These are phyloP conservation scores for Burhinus oedicnemus DNA, from an alignment of 2,113 vertebrate species.

Conservation along the genomic window DNA sequence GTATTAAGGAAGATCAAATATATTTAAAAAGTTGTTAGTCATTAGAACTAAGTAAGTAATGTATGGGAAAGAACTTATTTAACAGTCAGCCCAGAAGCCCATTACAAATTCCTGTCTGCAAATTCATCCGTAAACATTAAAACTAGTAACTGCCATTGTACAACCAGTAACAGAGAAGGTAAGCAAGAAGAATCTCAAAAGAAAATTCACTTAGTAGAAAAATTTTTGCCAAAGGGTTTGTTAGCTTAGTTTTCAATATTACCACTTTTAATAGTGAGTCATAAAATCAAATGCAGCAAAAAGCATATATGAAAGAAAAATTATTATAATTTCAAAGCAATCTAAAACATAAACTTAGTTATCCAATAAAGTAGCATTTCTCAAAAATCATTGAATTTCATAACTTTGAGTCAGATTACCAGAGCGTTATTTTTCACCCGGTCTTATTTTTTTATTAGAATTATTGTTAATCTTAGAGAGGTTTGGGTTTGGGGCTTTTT, in stretches of 20 bases:
- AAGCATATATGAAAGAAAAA: not conserved
- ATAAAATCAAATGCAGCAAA: not conserved
- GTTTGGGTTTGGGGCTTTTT: too few relatives aligned
- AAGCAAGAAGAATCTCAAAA: not conserved
- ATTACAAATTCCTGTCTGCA: not conserved
- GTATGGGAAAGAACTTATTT: not conserved
- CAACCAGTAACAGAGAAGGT: not conserved
- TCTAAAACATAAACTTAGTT: not conserved
- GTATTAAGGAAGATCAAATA: not conserved
- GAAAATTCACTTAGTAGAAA: not conserved
- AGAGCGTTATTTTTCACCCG: not conserved
- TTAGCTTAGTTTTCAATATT: not conserved
- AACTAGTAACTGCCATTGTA: not conserved
- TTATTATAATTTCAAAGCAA: not conserved
- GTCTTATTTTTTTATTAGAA: not conserved
- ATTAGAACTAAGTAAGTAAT: not conserved
- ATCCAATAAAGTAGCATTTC: not conserved
- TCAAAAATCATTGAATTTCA: not conserved
- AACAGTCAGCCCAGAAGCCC: not conserved
- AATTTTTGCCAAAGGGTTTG: not conserved
- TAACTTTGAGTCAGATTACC: not conserved
- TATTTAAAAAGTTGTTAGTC: not conserved
- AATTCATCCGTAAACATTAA: not conserved
- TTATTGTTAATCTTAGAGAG: not conserved
- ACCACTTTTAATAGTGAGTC: not conserved